A percentile compares a stretch with the other conserved stretches of the same genome.
phyloP scores from a whole-genome alignment of 2,113 vertebrate genomes.

The Lutjanus erythropterus region DNA sequence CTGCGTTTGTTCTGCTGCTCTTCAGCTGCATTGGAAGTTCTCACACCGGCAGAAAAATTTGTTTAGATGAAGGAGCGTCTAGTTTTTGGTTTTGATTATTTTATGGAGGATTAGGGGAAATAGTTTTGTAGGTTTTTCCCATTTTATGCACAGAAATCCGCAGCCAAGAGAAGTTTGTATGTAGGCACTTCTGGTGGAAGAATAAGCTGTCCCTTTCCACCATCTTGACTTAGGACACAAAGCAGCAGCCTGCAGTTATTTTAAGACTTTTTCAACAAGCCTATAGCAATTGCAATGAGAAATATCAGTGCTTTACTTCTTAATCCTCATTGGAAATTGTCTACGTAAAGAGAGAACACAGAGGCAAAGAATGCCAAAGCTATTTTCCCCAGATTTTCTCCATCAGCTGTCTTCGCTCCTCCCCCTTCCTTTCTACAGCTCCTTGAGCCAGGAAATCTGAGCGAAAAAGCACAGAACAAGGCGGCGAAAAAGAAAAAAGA shows the following conservation, averaged over 20 bases:
- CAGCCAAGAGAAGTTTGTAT: neutral
- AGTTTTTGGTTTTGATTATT: slow-evolving; percentile 35
- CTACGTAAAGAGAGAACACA: slow-evolving; percentile 48
- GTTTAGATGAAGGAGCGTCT: slow-evolving; percentile 40
- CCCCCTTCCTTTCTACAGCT: slow-evolving; percentile 42
- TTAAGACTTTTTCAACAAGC: slow-evolving; percentile 22
- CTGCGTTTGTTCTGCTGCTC: slow-evolving; percentile 26
- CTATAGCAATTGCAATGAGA: slow-evolving; percentile 13
- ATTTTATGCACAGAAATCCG: slow-evolving; percentile 14
- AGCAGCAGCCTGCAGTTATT: slow-evolving; percentile 33
- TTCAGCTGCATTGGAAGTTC: slow-evolving; percentile 25
- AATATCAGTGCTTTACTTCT: slow-evolving; percentile 37
- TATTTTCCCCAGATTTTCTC: slow-evolving; percentile 63
- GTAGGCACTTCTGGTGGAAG: neutral
- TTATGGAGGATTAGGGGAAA: slow-evolving; percentile 18
- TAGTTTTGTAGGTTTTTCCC: neutral
- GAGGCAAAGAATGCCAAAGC: slow-evolving; percentile 58
- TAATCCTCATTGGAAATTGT: slow-evolving; percentile 39
- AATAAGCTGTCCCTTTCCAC: neutral
- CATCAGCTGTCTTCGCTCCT: slow-evolving; percentile 69
- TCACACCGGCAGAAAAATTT: slow-evolving; percentile 14
- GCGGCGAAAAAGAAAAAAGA: slow-evolving; percentile 48
- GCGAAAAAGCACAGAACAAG: slow-evolving; percentile 63
- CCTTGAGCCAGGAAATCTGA: slow-evolving; percentile 64
- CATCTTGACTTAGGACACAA: neutral